phyloP scores from a whole-genome alignment of 2,113 vertebrate genomes.

The Psophia crepitans region DNA sequence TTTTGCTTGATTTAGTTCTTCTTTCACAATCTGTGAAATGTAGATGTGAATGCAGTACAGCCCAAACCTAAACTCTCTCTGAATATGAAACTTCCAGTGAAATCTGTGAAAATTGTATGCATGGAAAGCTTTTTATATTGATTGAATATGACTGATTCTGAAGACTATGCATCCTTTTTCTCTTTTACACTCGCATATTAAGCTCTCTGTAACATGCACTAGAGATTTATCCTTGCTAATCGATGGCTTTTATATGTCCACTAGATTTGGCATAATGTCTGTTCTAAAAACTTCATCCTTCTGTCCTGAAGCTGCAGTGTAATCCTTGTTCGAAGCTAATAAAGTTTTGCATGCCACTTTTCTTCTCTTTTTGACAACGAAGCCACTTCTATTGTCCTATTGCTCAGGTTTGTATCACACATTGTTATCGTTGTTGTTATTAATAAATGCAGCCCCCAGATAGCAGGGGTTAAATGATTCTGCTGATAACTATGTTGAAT shows the following conservation, averaged over 20 bases:
- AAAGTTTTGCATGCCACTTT: neutral
- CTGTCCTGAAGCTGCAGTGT: neutral
- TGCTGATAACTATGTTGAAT: neutral
- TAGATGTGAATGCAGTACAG: neutral
- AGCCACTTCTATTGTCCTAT: neutral
- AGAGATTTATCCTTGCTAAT: neutral
- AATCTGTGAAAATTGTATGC: neutral
- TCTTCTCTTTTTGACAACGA: neutral
- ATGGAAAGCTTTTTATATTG: neutral
- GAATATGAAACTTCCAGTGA: neutral
- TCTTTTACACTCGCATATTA: neutral
- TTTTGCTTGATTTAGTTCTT: neutral
- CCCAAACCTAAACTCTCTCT: neutral
- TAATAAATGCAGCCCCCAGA: neutral
- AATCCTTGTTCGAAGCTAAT: neutral
- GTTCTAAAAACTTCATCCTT: neutral
- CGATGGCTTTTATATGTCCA: neutral
- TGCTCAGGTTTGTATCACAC: neutral
- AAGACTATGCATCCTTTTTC: neutral
- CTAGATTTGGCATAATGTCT: neutral
- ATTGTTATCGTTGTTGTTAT: neutral
- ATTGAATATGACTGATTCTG: neutral
- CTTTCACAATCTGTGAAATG: neutral
- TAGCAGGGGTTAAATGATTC: neutral
- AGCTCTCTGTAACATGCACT: neutral